phyloP scores from a whole-genome alignment of 2,888 invertebrate genomes.

The Pammene aurita region DNA sequence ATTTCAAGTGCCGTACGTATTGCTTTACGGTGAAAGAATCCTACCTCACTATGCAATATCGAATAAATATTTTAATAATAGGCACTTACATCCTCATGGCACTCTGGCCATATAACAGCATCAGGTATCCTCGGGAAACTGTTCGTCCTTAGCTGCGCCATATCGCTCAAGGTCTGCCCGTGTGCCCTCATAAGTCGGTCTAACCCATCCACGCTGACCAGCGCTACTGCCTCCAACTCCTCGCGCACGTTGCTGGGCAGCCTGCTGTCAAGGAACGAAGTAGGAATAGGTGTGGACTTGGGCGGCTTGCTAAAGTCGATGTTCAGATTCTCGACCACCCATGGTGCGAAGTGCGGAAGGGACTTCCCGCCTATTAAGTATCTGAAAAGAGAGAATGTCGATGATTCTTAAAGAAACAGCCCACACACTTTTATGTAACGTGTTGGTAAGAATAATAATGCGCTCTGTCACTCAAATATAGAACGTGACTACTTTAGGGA shows the following conservation, averaged over 20 bases:
- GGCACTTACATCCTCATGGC: conserved; percentile 87
- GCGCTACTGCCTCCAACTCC: conserved; percentile 77
- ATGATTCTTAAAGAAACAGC: neutral
- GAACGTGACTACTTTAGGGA: too few relatives aligned
- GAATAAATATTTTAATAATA: too few relatives aligned
- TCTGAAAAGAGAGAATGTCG: conserved; percentile 72
- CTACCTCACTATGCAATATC: too few relatives aligned
- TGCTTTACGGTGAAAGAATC: too few relatives aligned
- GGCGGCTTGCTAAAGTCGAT: conserved; percentile 79
- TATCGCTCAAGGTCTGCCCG: conserved; percentile 96
- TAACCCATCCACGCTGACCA: conserved; percentile 85
- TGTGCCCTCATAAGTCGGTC: conserved; percentile 95
- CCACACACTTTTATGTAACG: neutral
- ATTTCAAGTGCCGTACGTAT: too few relatives aligned
- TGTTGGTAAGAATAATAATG: too few relatives aligned
- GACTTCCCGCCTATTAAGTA: conserved; percentile 89
- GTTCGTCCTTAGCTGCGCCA: conserved; percentile 89
- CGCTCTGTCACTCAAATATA: too few relatives aligned
- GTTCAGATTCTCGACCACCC: conserved; percentile 89
- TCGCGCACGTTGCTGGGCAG: conserved; percentile 84
- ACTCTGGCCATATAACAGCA: conserved; percentile 95
- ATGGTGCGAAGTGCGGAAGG: conserved; percentile 91
- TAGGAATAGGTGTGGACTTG: conserved; percentile 81
- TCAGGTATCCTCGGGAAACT: conserved; percentile 94
- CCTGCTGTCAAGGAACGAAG: conserved; percentile 86